phyloP scores from a whole-genome alignment of 2,113 vertebrate species.

The Xiphophorus maculatus region DNA sequence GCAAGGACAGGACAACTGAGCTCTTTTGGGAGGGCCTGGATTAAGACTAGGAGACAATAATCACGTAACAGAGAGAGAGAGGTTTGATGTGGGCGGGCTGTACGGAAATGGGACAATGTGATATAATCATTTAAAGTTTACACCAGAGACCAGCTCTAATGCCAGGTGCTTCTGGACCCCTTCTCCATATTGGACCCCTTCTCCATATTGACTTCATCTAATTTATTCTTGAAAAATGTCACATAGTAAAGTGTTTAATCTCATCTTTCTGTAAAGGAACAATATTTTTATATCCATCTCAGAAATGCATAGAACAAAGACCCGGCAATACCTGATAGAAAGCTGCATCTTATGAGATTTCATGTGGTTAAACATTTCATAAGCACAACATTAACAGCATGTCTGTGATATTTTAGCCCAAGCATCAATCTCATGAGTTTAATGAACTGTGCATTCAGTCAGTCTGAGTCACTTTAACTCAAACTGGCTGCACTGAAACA shows the following conservation, averaged over 20 bases:
- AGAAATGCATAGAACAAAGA: not conserved
- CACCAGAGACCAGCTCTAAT: not conserved
- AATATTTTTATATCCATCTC: not conserved
- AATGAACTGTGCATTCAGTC: too few relatives aligned
- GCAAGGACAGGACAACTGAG: not conserved
- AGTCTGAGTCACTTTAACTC: too few relatives aligned
- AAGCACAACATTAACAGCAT: too few relatives aligned
- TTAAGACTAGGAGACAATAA: not conserved
- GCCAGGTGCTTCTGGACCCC: not conserved
- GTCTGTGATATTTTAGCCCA: too few relatives aligned
- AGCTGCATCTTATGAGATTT: too few relatives aligned
- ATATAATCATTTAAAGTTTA: not conserved
- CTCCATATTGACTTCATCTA: not conserved
- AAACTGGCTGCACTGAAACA: too few relatives aligned
- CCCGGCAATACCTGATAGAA: too few relatives aligned
- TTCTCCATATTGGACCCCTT: not conserved
- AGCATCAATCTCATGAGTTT: too few relatives aligned
- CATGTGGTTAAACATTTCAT: too few relatives aligned
- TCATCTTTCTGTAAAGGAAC: not conserved
- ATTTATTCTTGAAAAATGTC: not conserved
- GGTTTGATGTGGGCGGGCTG: not conserved
- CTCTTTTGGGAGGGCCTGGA: not conserved
- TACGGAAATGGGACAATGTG: not conserved
- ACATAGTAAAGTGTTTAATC: not conserved
- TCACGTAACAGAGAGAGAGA: conserved; percentile 2